Base-by-base conservation (phyloP, 2,113 vertebrate genomes). In the Macquaria australasica region DNA sequence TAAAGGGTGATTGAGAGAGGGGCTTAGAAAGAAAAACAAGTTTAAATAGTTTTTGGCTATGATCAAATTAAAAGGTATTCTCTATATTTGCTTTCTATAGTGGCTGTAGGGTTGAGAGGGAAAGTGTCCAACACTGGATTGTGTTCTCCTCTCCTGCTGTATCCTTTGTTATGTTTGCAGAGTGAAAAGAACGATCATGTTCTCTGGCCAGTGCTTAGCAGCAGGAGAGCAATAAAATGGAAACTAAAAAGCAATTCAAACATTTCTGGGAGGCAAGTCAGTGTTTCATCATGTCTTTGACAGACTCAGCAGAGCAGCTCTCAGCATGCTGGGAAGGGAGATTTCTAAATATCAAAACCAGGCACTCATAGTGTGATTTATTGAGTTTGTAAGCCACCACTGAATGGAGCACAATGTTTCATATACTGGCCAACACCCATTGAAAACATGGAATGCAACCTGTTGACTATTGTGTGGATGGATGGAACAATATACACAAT, bases 241-340 rank as follows among this genome's bases (percentile, higher is more conserved):
- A 83, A 81, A 87, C 37, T 60, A 78, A 81, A 91, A 91, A 83
- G 88, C 45, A 89, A 87, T 86, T 73, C 81, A 85, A 86, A 67
- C 77, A 34, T 74, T 84, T 84, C 73, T 75, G 79, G 67, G 70
- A 69, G 87, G 69, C 82, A 28, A 50, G 45, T 58, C 56, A 9
- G 41, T 72, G 63, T 78, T 93, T 92, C 82, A 84, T 53, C 45
- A 64, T 64, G 69, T 78, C 79, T 71, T 53, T 53, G 86, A 87
- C 56, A 59, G 79, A 84, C 84, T 73, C 76, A 14, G 72, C 60
- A 74, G 77, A 82, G 73, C 72, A 74, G 82, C 85, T 62, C 69
- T 62, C 18, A 82, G 85, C 70, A 79, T 50, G 77, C 51, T 74
- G 41, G 68, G 74, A 62, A 45, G 68, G 39, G 62, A 82, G n/a